Percentiles rank a stretch among this genome's conserved stretches.
Conservation (phyloP, 1,140 invertebrate species). For the Ectropis grisescens region DNA sequence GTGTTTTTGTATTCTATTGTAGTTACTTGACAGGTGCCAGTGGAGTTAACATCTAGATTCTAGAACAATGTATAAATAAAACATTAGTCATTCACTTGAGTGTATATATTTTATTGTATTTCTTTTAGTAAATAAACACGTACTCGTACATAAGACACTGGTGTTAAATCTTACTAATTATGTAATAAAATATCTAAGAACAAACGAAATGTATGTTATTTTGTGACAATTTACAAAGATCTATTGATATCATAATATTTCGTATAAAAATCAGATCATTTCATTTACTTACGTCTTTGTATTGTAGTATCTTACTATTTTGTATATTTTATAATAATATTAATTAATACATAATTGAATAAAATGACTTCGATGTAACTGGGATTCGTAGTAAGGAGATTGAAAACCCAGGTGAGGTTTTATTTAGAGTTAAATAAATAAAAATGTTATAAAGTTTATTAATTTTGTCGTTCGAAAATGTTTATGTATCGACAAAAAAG, state of each 20-base stretch:
- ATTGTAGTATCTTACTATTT: neutral
- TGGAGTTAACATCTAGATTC: too few species aligned
- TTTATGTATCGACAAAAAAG: too few species aligned
- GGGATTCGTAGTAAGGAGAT: neutral
- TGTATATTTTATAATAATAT: constrained; percentile 1
- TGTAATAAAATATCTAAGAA: constrained; percentile 22
- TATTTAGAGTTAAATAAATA: too few species aligned
- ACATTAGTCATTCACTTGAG: constrained; percentile 4
- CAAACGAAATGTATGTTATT: constrained; percentile 17
- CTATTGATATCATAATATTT: constrained; percentile 14
- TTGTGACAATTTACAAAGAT: constrained; percentile 40
- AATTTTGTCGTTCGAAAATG: too few species aligned
- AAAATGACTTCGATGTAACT: constrained; percentile 13
- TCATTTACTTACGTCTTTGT: neutral
- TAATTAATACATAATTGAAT: constrained; percentile 10
- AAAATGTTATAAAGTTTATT: too few species aligned
- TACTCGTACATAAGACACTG: constrained; percentile 48
- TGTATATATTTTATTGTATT: constrained; percentile 54
- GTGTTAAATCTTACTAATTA: constrained; percentile 40
- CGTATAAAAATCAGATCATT: constrained; percentile 35
- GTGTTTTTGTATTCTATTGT: too few species aligned
- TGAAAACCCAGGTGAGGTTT: too few species aligned
- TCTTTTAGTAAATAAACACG: constrained; percentile 52
- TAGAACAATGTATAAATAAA: constrained; percentile 16
- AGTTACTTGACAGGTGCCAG: too few species aligned